Base-by-base conservation (phyloP, 2,888 invertebrate species). In the Perdita meconis region DNA sequence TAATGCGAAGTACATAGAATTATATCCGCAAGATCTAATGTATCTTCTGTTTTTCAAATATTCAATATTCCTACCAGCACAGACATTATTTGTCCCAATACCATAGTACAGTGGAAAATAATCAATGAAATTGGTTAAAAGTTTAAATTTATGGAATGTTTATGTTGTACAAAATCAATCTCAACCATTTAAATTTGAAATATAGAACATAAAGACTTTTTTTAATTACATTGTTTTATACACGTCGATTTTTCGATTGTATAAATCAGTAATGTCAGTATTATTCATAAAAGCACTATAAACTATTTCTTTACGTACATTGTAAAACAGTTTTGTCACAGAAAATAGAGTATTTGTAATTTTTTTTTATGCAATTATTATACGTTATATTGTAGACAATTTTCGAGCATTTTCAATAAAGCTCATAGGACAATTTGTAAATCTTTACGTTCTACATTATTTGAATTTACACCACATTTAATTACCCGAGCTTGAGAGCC, bases 401-500 rank as follows among this genome's bases (percentile, higher is more conserved):
- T 26, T 61, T 24, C 19, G n/a, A n/a, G n/a, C 30, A 12, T 4
- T 10, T 50, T 56, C n/a, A 38, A 1, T 60, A 34, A 5, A 10
- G 34, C 16, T 13, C 22, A 26, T 22, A 22, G 38, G n/a, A 44
- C 40, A 64, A 36, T 36, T 16, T 19, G 13, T 30, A 40, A 78
- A 65, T 88, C 86, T 36, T 85, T 87, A 84, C 84, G 82, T 87
- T 89, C 86, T 89, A 87, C 76, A 86, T 81, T 77, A 10, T 71
- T 84, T 59, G 78, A 84, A 88, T 84, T 81, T 88, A 89, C 88
- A 87, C 89, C 88, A 83, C 87, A 86, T 88, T 92, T 93, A 95
- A 95, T 97, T 97, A 98, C 98, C 98, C 98, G 94, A 98, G 95
- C 94, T 98, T 98, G 93, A 98, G 96, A 94, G 98, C 97, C 95